phyloP scores from a whole-genome alignment of 2,113 vertebrate genomes.

The Parus major region DNA sequence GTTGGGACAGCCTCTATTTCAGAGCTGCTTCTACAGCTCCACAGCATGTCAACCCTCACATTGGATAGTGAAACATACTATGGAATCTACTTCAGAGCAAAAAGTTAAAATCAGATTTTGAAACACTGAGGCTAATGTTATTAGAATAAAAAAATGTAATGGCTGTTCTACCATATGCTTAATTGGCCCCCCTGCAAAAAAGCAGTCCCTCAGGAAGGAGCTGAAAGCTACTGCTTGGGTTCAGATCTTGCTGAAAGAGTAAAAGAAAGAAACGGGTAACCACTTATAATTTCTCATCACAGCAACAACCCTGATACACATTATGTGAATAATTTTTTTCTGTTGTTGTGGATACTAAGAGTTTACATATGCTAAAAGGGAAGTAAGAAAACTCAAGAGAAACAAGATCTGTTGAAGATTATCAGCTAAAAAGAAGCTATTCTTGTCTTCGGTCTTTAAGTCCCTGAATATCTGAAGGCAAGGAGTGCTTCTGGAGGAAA shows the following conservation, averaged over 20 bases:
- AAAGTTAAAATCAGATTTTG: constrained; percentile 6
- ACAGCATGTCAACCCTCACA: neutral
- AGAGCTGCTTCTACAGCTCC: neutral
- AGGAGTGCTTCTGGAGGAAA: neutral
- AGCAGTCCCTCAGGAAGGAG: neutral
- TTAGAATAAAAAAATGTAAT: neutral
- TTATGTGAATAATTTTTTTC: neutral
- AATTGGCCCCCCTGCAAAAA: neutral
- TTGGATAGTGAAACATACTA: neutral
- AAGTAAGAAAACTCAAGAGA: neutral
- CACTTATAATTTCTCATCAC: neutral
- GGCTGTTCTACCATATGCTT: neutral
- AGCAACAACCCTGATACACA: neutral
- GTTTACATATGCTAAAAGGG: neutral
- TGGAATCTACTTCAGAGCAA: neutral
- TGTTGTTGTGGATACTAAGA: neutral
- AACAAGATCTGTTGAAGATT: neutral
- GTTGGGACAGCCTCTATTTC: neutral
- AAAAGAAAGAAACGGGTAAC: neutral
- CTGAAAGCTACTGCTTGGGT: neutral
- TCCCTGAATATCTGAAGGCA: neutral
- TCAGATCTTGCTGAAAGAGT: neutral
- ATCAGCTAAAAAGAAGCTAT: neutral
- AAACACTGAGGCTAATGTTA: neutral
- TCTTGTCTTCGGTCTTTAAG: neutral